Evolutionary conservation across 2,888 invertebrate species (phyloP).

Genomic region (Hypselothyrea guttata): DNA sequence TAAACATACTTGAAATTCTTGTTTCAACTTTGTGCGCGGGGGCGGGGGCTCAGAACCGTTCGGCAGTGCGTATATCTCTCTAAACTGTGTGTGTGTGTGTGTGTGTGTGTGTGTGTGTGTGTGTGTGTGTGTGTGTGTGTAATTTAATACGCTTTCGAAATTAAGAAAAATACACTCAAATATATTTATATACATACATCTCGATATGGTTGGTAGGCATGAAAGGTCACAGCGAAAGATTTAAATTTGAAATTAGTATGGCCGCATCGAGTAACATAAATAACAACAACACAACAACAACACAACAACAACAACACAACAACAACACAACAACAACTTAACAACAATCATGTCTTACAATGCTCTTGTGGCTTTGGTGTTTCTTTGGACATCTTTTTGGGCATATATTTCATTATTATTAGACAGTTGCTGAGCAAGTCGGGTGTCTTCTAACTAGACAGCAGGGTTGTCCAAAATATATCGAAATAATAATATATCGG

Average conservation of each 20-base stretch:
- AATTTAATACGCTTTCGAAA: constrained; percentile 78
- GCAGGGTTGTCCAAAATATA: too few relatives aligned
- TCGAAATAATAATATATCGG: too few relatives aligned
- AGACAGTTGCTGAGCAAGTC: constrained; percentile 69
- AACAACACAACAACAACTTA: constrained; percentile 23
- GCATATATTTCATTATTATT: constrained; percentile 79
- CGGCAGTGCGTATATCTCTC: constrained; percentile 13
- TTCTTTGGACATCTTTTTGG: constrained; percentile 30
- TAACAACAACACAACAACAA: constrained; percentile 32
- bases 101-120: constrained; percentile 42
- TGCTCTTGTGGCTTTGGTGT: constrained; percentile 36
- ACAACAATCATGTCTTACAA: constrained; percentile 34
- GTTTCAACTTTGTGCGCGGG: constrained; percentile 57
- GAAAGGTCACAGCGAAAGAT: constrained; percentile 76
- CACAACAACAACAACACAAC: constrained; percentile 8
- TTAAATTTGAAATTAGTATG: constrained; percentile 73
- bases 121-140: constrained; percentile 48
- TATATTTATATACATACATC: constrained; percentile 33
- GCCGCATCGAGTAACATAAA: constrained; percentile 60
- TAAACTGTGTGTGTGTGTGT: constrained; percentile 21
- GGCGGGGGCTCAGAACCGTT: constrained; percentile 21
- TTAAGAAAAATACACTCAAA: constrained; percentile 60
- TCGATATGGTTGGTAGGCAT: constrained; percentile 55
- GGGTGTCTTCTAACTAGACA: constrained; percentile 27
- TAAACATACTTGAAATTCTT: constrained; percentile 79